A percentile compares a stretch with the other conserved stretches of the same genome.
Evolutionary conservation across 1,140 invertebrate species (phyloP).

Genomic region (Nylanderia fulva): DNA sequence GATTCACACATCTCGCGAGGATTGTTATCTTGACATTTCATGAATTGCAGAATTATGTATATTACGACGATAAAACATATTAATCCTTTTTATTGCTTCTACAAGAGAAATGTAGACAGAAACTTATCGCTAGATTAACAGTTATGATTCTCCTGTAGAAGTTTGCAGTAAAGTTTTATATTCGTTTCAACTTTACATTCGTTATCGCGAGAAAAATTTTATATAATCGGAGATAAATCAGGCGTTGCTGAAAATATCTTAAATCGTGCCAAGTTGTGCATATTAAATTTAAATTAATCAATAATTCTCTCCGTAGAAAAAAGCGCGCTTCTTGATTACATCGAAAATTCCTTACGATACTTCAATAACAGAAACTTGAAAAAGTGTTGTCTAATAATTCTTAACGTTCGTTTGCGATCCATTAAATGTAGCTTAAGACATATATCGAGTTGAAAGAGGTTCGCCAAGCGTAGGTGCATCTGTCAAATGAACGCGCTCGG

Average conservation of each 20-base stretch:
- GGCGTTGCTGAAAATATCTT: background rate
- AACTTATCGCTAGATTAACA: conserved; percentile 11
- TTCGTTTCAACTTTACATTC: background rate
- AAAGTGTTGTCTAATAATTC: conserved; percentile 34
- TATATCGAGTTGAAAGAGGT: conserved; percentile 61
- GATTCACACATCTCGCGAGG: background rate
- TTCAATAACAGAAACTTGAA: conserved; percentile 1
- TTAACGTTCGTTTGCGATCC: conserved; percentile 17
- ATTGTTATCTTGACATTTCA: background rate
- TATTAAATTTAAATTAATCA: background rate
- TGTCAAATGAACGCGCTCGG: conserved; percentile 60
- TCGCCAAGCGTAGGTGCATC: conserved; percentile 57
- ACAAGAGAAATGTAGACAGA: background rate
- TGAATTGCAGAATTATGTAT: background rate
- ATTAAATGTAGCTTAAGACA: conserved; percentile 70
- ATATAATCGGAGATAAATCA: background rate
- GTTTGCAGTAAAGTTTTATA: background rate
- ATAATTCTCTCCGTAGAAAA: background rate
- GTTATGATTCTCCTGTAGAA: background rate
- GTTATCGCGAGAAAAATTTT: background rate
- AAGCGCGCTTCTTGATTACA: background rate
- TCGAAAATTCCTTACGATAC: background rate
- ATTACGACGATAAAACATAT: background rate
- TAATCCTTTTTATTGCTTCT: conserved; percentile 5
- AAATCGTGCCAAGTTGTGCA: background rate